These are phyloP conservation scores for Montipora cactus DNA, from an alignment of 64 coral and sea anemone genomes.

Conservation along the genomic window DNA sequence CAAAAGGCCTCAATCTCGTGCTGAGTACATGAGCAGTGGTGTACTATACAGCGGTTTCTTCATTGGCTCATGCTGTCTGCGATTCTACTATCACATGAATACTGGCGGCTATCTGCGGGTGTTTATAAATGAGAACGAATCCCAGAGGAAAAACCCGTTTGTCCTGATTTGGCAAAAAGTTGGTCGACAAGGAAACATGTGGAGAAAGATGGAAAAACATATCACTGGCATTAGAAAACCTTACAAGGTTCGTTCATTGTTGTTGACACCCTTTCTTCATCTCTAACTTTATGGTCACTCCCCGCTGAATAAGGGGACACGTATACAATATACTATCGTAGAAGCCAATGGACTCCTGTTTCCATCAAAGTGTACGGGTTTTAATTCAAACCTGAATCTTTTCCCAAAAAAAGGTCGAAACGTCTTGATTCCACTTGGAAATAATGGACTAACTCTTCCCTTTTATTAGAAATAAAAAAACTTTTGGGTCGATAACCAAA, in stretches of 20 bases:
- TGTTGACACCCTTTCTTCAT: no score
- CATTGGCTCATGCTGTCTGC: background rate
- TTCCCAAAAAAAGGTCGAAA: no score
- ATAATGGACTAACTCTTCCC: no score
- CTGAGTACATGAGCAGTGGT: slow-evolving; percentile 28
- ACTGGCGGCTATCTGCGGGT: slow-evolving; percentile 14
- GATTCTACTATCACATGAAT: slow-evolving; percentile 33
- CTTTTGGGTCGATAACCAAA: no score
- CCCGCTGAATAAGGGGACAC: no score
- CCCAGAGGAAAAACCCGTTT: slow-evolving; percentile 6
- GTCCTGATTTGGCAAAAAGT: slow-evolving; percentile 15
- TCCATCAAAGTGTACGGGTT: no score
- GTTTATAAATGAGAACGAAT: slow-evolving; percentile 1
- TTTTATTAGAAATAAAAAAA: no score
- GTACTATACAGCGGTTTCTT: slow-evolving; percentile 25
- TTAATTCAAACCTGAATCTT: no score
- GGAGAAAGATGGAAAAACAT: slow-evolving; percentile 5
- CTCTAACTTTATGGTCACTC: no score
- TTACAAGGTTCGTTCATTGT: background rate
- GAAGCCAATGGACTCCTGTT: no score
- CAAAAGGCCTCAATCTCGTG: background rate
- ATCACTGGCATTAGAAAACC: background rate
- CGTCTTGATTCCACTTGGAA: no score
- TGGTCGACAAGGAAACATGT: background rate
- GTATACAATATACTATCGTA: no score